Evolutionary conservation across 1,140 invertebrate species (phyloP).

Genomic region (Anastrepha obliqua): DNA sequence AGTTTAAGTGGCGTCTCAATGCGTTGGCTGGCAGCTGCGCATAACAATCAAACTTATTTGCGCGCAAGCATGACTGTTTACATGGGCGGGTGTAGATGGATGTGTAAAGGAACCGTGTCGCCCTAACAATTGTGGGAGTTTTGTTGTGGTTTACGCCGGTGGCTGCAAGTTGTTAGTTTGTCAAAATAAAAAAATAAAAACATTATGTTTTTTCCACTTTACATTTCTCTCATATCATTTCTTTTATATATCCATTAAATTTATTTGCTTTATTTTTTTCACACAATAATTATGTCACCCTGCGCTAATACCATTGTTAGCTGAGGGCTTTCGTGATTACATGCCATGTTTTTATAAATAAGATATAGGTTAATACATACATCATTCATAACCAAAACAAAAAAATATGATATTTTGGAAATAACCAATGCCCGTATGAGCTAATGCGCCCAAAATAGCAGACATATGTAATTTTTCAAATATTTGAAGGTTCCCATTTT

Average conservation of each 20-base stretch:
- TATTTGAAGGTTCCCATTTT: no score
- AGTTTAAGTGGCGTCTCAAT: constrained; percentile 28
- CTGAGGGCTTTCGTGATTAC: not conserved
- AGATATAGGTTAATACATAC: not conserved
- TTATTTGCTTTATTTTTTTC: not conserved
- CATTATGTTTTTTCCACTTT: no score
- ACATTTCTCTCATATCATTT: not conserved
- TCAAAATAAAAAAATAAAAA: no score
- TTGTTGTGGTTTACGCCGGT: constrained; percentile 29
- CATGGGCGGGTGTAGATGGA: not conserved
- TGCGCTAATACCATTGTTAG: no score
- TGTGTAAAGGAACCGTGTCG: not conserved
- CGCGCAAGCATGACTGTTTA: not conserved
- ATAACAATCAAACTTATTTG: not conserved
- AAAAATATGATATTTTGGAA: not conserved
- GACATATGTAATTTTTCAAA: not conserved
- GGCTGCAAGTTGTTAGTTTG: not conserved
- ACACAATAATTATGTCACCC: not conserved
- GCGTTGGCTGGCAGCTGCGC: constrained; percentile 34
- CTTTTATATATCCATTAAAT: not conserved
- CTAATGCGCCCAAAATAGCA: not conserved
- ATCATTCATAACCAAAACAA: not conserved
- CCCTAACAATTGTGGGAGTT: constrained; percentile 40
- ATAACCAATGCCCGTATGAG: not conserved
- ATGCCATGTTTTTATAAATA: constrained; percentile 8